Base-by-base conservation (phyloP, 2,888 invertebrate genomes). In the Stramonita haemastoma region DNA sequence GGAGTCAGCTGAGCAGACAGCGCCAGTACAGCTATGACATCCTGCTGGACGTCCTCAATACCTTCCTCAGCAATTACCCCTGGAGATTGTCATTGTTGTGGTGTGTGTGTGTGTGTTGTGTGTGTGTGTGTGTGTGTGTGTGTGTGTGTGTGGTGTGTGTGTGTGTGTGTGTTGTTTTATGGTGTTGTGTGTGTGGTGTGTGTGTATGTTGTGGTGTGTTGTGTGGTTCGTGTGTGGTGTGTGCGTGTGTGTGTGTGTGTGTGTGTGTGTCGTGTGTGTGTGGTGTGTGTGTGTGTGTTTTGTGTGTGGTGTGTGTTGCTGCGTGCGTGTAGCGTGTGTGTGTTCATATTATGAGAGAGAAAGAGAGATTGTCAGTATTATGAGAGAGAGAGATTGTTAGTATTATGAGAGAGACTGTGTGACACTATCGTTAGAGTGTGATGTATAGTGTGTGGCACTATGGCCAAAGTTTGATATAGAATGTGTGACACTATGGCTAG, bases 21-120 rank as follows among this genome's bases (percentile, higher is more conserved):
- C 73, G 73, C 26, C 73, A 46, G 46, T 87, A 87, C 87, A 87
- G 87, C 73, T 87, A 87, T 32, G 87, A 87, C 46, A 34, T 77
- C 46, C 36, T 87, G 15, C 15, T 87, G 34, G 87, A 87, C 87
- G 73, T 29, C 13, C 70, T 87, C 15, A 70, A 6, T n/a, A 87
- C 87, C 46, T 87, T 87, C 73, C 5, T 29, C 73, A 46, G 11
- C 73, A 73, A 73, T 73, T 87, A 87, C 46, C n/a, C 2, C 8
- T 87, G 87, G 87, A 87, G 73, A 77, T 15, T n/a, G 87, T 87
- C 15, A 87, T 73, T 85, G 32, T 79, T 84, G 26, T 73, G n/a
- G n/a, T 13, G 60, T 60, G 60, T 8, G n/a, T 70, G 5, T 26
- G 17, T 70, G 70, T 17, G 22, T 17, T 11, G 15, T 11, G 70